Base-by-base conservation (phyloP, 2,888 invertebrate species). In the Cordilura impudica region DNA sequence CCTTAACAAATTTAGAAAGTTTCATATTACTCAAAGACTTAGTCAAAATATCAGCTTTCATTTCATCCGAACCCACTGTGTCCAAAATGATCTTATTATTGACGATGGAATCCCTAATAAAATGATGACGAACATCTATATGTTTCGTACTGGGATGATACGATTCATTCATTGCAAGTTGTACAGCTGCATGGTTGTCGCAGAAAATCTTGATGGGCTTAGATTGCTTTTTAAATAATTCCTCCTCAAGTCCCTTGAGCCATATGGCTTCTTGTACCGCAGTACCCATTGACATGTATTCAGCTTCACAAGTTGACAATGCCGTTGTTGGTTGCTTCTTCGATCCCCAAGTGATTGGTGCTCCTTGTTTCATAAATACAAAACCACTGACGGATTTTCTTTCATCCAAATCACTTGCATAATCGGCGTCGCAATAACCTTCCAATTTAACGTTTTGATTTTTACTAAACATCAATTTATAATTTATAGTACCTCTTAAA, bases 391-490 rank as follows among this genome's bases (percentile, higher is more conserved):
- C 56, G 0, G 73, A 72, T 47, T 72, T 72, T 18, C 54, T 54
- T 1, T 56, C 3, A 12, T 69, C 21, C 4, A 35, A 23, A 14
- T 70, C 51, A 26, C 8, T 39, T 21, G 84, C 1, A 86, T 69
- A 69, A 35, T 69, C 51, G 6, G 66, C 58, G 21, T 66, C 58
- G 2, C 66, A 73, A 12, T 26, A 58, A 4, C 43, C 49, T 3
- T 54, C 91, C 18, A 49, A 2, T 91, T 91, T 0, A 92, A 92
- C 0, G 84, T 87, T 1, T 91, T 91, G 43, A 1, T 16, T 8
- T 12, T 51, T 39, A 6, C 18, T 51, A 29, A 66, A 66, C 7
- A 3, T 10, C 3, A 73, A 2, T 14, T 58, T 73, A 2, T 51
- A 51, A 12, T 66, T 19, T 0, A 73, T 73, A 2, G 71, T 72